Conservation (phyloP, 2,797 vertebrate genomes). For the Myioborus miniatus region DNA sequence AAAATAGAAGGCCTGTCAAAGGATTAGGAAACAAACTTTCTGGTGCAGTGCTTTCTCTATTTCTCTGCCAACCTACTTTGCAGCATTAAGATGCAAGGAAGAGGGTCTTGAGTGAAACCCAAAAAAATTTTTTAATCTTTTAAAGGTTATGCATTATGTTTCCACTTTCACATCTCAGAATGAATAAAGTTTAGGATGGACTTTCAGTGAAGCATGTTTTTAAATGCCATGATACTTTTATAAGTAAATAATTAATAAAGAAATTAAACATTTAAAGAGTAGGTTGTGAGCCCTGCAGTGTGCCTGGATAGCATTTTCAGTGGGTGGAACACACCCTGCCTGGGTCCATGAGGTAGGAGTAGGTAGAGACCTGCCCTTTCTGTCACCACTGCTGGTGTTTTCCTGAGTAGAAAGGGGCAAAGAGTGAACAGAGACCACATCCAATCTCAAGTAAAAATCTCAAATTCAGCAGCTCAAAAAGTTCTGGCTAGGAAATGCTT, state of each 20-base stretch:
- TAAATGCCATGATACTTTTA: conserved; percentile 13
- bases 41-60: neutral
- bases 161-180: conserved; percentile 19
- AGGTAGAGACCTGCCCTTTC: neutral
- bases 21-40: conserved; percentile 54
- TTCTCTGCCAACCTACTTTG: neutral
- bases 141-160: conserved; percentile 21
- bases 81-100: neutral
- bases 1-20: conserved; percentile 21
- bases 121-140: conserved; percentile 5
- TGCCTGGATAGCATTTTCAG: neutral
- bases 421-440: neutral
- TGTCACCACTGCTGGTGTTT: neutral
- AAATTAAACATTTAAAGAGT: conserved; percentile 36
- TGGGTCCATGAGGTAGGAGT: rapidly evolving
- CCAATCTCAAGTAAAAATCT: neutral
- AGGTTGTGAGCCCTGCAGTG: neutral
- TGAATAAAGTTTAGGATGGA: neutral
- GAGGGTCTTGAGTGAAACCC: neutral
- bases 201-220: conserved; percentile 31
- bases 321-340: neutral
- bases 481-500: neutral
- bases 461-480: neutral
- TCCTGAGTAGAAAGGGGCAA: neutral
- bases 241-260: conserved; percentile 44